Conservation (phyloP, 2,113 vertebrate species). For the Hippopotamus amphibius region DNA sequence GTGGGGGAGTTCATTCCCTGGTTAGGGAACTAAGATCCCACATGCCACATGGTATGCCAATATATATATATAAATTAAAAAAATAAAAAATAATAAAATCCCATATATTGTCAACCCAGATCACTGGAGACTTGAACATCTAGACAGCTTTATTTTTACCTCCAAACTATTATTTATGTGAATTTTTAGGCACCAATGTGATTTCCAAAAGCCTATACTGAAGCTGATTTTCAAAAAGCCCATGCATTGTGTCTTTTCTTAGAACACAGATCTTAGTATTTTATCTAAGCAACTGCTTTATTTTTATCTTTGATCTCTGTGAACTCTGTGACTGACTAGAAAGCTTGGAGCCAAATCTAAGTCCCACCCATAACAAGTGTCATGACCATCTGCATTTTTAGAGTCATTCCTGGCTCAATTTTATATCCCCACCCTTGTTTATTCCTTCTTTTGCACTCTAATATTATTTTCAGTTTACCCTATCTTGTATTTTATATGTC, state of each 20-base stretch:
- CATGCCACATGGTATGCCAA: too few relatives aligned
- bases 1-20: too few relatives aligned
- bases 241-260: background rate
- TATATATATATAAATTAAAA: too few relatives aligned
- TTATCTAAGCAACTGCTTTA: background rate
- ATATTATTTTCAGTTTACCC: background rate
- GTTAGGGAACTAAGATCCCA: too few relatives aligned
- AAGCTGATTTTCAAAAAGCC: background rate
- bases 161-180: background rate
- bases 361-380: background rate
- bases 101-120: background rate
- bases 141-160: background rate
- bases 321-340: constrained; percentile 3
- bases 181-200: background rate
- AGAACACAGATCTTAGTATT: background rate
- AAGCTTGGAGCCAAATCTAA: background rate
- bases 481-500: background rate
- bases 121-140: background rate
- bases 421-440: constrained; percentile 34
- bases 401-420: constrained; percentile 35
- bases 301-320: constrained; percentile 26
- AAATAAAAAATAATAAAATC: background rate
- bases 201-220: background rate
- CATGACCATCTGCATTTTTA: background rate
- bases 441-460: background rate